Evolutionary conservation across 2,888 invertebrate genomes (phyloP).

Genomic region (Lumbricus terrestris): DNA sequence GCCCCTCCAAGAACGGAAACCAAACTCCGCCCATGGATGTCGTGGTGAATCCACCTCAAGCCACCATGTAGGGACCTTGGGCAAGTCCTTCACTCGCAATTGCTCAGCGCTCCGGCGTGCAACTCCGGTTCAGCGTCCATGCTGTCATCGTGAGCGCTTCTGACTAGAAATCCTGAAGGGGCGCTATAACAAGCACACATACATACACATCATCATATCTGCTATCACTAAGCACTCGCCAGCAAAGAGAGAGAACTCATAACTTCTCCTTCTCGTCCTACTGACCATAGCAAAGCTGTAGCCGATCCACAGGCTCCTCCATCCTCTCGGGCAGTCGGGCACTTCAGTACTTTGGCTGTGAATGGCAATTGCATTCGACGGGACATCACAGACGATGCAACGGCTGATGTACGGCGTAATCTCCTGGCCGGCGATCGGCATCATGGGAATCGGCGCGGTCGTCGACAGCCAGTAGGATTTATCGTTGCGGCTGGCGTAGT

Average conservation of each 20-base stretch:
- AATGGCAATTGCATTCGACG: slow-evolving; percentile 85
- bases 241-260: not conserved
- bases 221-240: not conserved
- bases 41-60: too few relatives aligned
- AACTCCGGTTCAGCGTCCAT: too few relatives aligned
- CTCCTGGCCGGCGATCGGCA: slow-evolving; percentile 70
- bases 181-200: too few relatives aligned
- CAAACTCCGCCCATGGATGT: too few relatives aligned
- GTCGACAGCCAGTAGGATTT: slow-evolving; percentile 98
- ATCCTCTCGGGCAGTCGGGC: slow-evolving; percentile 86
- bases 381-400: slow-evolving; percentile 89
- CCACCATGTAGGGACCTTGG: too few relatives aligned
- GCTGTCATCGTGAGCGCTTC: too few relatives aligned
- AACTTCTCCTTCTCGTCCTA: not conserved
- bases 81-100: too few relatives aligned
- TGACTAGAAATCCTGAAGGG: too few relatives aligned
- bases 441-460: slow-evolving; percentile 81
- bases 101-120: too few relatives aligned
- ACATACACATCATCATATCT: too few relatives aligned
- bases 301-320: slow-evolving; percentile 92
- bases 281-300: slow-evolving; percentile 96
- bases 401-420: slow-evolving; percentile 76
- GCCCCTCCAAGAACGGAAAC: too few relatives aligned
- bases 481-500: slow-evolving; percentile 91
- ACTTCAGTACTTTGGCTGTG: slow-evolving; percentile 83